Conservation (phyloP, 2,888 invertebrate species). For the Mechanitis mazaeus region DNA sequence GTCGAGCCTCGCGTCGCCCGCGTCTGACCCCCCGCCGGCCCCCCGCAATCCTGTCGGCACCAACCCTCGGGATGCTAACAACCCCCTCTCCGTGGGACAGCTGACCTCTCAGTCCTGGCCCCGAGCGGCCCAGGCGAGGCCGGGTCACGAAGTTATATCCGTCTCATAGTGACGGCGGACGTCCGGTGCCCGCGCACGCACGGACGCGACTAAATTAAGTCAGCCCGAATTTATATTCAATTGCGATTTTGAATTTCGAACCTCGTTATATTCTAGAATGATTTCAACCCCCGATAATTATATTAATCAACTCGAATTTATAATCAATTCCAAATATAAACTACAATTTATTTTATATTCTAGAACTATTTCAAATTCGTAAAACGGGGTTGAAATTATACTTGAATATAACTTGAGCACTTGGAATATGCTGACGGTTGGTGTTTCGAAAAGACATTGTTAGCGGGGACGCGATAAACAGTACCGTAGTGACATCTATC, state of each 20-base stretch:
- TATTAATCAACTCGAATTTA: conserved; percentile 28
- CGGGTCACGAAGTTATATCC: conserved; percentile 68
- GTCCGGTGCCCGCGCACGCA: conserved; percentile 30
- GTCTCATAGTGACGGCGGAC: conserved; percentile 63
- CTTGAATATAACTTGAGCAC: conserved; percentile 31
- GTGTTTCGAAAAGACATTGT: conserved; percentile 17
- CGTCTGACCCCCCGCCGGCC: conserved; percentile 79
- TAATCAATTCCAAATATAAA: not conserved
- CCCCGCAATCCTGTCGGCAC: conserved; percentile 90
- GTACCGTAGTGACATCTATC: conserved; percentile 20
- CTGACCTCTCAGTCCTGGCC: conserved; percentile 83
- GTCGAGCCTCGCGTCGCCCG: conserved; percentile 84
- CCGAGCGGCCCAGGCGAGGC: conserved; percentile 55
- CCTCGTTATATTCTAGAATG: conserved; percentile 32
- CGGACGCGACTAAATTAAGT: conserved; percentile 29
- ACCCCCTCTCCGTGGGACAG: conserved; percentile 93
- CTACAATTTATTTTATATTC: not conserved
- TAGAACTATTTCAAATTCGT: conserved; percentile 12
- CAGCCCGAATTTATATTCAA: conserved; percentile 16
- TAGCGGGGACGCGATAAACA: conserved; percentile 12
- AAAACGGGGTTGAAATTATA: conserved; percentile 35
- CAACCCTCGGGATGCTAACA: conserved; percentile 93
- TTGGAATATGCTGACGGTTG: not conserved
- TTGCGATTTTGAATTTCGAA: conserved; percentile 16
- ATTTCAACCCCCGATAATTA: conserved; percentile 33